These are phyloP conservation scores for Xestia rhomboidea DNA, from an alignment of 2,888 invertebrate genomes.

Conservation along the genomic window DNA sequence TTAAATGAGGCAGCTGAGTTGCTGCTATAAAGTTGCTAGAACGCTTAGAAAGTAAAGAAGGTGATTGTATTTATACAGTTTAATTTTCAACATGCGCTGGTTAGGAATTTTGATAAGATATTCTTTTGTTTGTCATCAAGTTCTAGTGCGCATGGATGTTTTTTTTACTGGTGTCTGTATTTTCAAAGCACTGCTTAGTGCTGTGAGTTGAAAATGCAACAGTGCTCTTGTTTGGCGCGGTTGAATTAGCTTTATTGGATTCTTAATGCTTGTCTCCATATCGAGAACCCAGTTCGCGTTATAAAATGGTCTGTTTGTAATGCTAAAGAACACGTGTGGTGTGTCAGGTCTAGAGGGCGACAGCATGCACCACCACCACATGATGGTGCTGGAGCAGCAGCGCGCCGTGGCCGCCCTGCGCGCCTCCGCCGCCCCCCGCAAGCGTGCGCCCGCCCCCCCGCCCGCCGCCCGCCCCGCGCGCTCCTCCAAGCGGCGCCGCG, in stretches of 20 bases:
- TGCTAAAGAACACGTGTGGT: background rate
- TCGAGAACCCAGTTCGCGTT: background rate
- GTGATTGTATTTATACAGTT: too few relatives aligned
- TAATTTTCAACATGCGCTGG: too few relatives aligned
- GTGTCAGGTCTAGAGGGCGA: constrained; percentile 87
- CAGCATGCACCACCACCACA: constrained; percentile 91
- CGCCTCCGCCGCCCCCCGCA: constrained; percentile 61
- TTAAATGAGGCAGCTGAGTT: fast-evolving
- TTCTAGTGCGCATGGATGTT: background rate
- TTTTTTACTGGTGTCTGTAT: background rate
- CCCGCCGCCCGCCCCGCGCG: constrained; percentile 81
- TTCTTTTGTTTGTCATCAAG: background rate
- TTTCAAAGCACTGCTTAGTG: background rate
- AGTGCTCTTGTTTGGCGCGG: background rate
- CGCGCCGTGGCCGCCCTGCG: constrained; percentile 88
- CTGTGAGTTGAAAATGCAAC: background rate
- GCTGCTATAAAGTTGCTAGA: too few relatives aligned
- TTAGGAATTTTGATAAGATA: background rate
- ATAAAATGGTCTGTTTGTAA: background rate
- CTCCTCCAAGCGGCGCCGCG: constrained; percentile 78
- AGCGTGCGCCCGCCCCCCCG: constrained; percentile 70
- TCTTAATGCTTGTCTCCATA: background rate
- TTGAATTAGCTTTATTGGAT: background rate
- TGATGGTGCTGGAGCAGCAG: constrained; percentile 90
- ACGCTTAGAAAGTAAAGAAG: background rate